Evolutionary conservation across 2,888 invertebrate species (phyloP).

Genomic region (Antitype chi): DNA sequence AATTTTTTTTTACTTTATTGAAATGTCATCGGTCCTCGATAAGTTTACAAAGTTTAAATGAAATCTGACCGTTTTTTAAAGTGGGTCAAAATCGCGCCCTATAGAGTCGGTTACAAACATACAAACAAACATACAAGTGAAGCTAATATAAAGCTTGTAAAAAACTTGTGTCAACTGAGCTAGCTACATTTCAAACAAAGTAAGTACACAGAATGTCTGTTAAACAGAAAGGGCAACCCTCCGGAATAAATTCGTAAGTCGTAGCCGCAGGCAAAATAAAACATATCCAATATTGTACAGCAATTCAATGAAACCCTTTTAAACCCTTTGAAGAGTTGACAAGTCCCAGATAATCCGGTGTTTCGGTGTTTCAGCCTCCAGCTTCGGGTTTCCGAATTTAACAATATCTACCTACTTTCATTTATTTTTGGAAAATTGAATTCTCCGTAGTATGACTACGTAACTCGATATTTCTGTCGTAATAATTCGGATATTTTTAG

Average conservation of each 20-base stretch:
- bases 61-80: too few species aligned
- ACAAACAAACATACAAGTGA: too few species aligned
- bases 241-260: slow-evolving; percentile 19
- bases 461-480: background rate
- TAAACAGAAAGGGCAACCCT: slow-evolving; percentile 17
- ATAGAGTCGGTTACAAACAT: too few species aligned
- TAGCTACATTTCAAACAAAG: slow-evolving; percentile 10
- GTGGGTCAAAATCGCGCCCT: too few species aligned
- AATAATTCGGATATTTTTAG: background rate
- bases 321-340: slow-evolving; percentile 59
- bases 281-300: slow-evolving; percentile 54
- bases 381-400: slow-evolving; percentile 31
- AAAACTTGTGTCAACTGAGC: background rate
- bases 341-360: slow-evolving; percentile 54
- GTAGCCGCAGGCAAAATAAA: slow-evolving; percentile 50
- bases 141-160: too few species aligned
- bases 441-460: background rate
- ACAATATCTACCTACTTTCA: slow-evolving; percentile 11
- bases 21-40: too few species aligned
- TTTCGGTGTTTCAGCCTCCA: slow-evolving; percentile 38
- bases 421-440: slow-evolving; percentile 13
- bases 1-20: too few species aligned
- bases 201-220: slow-evolving; percentile 1
- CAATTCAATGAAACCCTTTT: slow-evolving; percentile 62
- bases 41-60: too few species aligned